phyloP scores from a whole-genome alignment of 2,113 vertebrate genomes.

The Heterotis niloticus region DNA sequence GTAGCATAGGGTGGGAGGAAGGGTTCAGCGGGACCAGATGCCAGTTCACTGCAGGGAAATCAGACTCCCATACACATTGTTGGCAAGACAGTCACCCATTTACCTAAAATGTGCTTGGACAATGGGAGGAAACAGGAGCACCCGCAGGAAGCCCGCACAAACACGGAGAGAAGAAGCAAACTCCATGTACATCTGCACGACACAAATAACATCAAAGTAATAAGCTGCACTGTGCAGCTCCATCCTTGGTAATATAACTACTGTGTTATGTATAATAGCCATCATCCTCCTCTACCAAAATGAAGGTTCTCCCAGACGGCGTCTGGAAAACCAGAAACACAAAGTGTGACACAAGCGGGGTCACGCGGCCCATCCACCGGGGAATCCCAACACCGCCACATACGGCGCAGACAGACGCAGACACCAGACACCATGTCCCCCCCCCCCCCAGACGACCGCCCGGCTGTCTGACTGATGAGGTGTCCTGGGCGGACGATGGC shows the following conservation, averaged over 20 bases:
- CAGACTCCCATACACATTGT: no score
- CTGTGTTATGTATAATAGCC: neutral
- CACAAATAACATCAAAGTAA: no score
- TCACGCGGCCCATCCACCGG: neutral
- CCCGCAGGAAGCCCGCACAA: no score
- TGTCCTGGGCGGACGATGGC: neutral
- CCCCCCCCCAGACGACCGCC: slow-evolving; percentile 11
- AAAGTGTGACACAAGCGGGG: neutral
- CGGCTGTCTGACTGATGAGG: slow-evolving; percentile 16
- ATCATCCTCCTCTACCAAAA: neutral
- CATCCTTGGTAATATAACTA: neutral
- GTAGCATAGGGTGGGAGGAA: no score
- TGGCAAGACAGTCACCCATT: no score
- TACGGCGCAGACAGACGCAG: slow-evolving; percentile 15
- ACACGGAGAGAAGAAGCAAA: no score
- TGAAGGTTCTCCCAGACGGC: neutral
- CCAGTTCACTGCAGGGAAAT: no score
- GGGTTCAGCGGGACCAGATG: no score
- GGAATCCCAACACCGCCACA: slow-evolving; percentile 9
- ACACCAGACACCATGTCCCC: neutral
- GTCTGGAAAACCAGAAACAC: neutral
- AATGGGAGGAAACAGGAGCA: no score
- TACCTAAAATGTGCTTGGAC: no score
- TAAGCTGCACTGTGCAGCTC: neutral
- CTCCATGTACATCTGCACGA: no score